Evolutionary conservation across 2,888 invertebrate species (phyloP), one percentile per base, ranked within the genome.

Genomic region (Agrochola litura): DNA sequence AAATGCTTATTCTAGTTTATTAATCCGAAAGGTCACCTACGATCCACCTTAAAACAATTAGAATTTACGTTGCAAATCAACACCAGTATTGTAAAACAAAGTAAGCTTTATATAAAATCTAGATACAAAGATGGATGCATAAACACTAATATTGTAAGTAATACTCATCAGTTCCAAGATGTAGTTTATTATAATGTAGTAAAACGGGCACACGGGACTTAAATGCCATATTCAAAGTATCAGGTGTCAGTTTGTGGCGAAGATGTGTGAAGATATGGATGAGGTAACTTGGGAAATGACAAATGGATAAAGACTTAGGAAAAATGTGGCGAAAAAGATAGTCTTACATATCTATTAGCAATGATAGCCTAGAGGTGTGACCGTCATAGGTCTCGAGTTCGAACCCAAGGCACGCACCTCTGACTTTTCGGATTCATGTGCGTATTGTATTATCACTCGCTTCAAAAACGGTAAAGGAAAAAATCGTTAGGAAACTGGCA

Each of bases 171-270:
- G 85, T 92, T 90, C 90, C 76, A 49, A 78, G 91, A 90, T 73
- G 75, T 87, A 80, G 82, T 91, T 90, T 91, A 91, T 91, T 89
- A 90, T 88, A 86, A 87, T 88, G 86, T 87, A 81, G 78, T 90
- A 89, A 92, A 92, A 88, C 87, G 67, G 82, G 79, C 88, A 89
- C 88, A 84, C 84, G 86, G n/a, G n/a, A 88, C 86, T 80, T 90
- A 90, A 92, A 92, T 87, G 91, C 86, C 84, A 86, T 86, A 87
- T 88, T 82, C 87, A 87, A 89, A 86, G 90, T 92, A 91, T 92
- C 92, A 86, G 83, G 88, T 92, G 90, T 89, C 92, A 85, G 74
- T 80, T 61, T 66, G 64, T 12, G 16, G 82, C 80, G 46, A 0
- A 8, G 88, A 91, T 76, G 76, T 80, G 58, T 3, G 83, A 88